Base-by-base conservation (phyloP, 2,797 vertebrate genomes). In the Pangasius djambal region DNA sequence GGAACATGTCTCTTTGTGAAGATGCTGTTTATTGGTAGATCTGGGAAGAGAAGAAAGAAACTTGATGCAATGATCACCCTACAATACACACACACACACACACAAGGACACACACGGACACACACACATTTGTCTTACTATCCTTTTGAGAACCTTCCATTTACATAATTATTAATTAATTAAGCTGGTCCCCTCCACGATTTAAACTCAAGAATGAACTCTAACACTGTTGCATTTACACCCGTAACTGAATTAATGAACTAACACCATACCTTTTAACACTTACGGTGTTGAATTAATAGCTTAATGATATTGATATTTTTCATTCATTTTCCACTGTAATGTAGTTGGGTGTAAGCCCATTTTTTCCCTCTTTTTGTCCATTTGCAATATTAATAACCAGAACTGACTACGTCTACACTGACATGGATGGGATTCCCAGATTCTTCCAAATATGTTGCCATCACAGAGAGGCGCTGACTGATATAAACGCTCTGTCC, bases 1-100 rank as follows among this genome's bases (percentile, higher is more conserved):
- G 78, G 67, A 86, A 87, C 85, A 89, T 89, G 88, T 86, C 67
- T 89, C 44, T 86, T 79, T 65, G 78, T 12, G 15, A 65, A 34
- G 88, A 86, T 70, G 75, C 34, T 86, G 75, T 69, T 31, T 57
- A 40, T 28, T 40, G 72, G 37, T 31, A 69, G 6, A 34, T 82
- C 40, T 13, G n/a, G n/a, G 28, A 72, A 61, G 28, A 57, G n/a
- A 44, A 55, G n/a, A 79, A 79, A 79, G 28, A 59, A 57, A 34
- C 31, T 16, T 37, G 52, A 57, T 81, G 78, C n/a, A 57, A 2
- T 44, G 22, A 8, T 28, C 13, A 81, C 18, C 8, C 31, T 25
- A 8, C n/a, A 57, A 37, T 9, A 81, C 52, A 81, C 78, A 77
- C 44, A n/a, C 74, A 8, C 72, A 77, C 74, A 16, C 44, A 16